Conservation (phyloP, 53 echinoderm and acorn worm genomes). For the Zoroaster sp. region DNA sequence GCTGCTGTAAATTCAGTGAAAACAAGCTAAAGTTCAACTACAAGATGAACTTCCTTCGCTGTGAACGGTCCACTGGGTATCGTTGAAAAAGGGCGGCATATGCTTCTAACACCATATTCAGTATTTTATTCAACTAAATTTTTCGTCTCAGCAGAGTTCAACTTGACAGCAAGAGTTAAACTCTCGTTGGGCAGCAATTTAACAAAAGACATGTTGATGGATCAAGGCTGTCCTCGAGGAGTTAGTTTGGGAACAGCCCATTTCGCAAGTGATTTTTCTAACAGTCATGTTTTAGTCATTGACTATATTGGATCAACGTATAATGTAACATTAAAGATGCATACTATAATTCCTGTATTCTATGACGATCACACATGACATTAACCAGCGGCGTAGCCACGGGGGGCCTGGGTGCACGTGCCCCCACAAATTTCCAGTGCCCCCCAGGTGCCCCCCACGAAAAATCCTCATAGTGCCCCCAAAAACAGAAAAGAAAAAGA, state of each 20-base stretch:
- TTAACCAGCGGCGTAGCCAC: too few relatives aligned
- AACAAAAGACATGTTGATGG: neutral
- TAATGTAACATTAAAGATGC: too few relatives aligned
- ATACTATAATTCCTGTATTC: too few relatives aligned
- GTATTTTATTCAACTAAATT: neutral
- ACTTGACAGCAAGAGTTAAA: neutral
- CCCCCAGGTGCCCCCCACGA: too few relatives aligned
- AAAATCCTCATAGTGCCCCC: too few relatives aligned
- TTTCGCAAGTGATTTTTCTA: neutral
- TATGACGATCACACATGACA: too few relatives aligned
- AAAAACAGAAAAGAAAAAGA: too few relatives aligned
- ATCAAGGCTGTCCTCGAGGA: neutral
- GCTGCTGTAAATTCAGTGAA: neutral
- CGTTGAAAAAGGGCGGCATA: neutral
- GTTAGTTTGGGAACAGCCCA: neutral
- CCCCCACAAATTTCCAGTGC: too few relatives aligned
- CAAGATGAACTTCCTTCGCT: neutral
- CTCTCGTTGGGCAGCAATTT: neutral
- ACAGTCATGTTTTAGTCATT: too few relatives aligned
- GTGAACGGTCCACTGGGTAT: conserved; percentile 11
- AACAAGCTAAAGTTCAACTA: neutral
- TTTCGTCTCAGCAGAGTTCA: neutral
- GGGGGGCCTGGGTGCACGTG: too few relatives aligned
- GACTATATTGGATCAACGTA: too few relatives aligned
- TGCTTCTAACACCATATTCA: neutral